Conservation (phyloP, 2,888 invertebrate species). For the Latrodectus hesperus region DNA sequence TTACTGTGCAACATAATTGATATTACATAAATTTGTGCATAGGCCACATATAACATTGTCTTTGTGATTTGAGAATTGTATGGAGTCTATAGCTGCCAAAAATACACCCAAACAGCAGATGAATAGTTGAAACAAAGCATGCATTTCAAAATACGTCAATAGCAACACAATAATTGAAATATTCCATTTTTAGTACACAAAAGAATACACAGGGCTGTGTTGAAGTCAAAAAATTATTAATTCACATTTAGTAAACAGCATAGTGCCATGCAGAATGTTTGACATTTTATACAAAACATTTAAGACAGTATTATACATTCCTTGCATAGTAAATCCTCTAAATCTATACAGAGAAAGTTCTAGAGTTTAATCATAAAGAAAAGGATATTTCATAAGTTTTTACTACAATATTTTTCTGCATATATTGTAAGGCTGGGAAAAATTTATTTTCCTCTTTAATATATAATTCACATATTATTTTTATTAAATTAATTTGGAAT, state of each 20-base stretch:
- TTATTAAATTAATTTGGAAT: too few relatives aligned
- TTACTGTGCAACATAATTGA: constrained; percentile 62
- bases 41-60: constrained; percentile 67
- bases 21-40: constrained; percentile 66
- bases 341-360: too few relatives aligned
- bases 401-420: too few relatives aligned
- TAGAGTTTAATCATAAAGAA: too few relatives aligned
- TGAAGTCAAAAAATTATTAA: not conserved
- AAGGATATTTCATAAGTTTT: too few relatives aligned
- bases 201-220: constrained; percentile 57
- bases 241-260: too few relatives aligned
- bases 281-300: constrained; percentile 24
- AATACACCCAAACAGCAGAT: constrained; percentile 63
- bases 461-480: too few relatives aligned
- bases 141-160: constrained; percentile 53
- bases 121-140: constrained; percentile 65
- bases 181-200: constrained; percentile 24
- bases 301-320: not conserved
- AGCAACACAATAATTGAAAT: constrained; percentile 52
- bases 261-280: too few relatives aligned
- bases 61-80: constrained; percentile 62
- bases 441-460: too few relatives aligned
- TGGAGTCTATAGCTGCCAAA: constrained; percentile 65
- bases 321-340: too few relatives aligned
- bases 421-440: too few relatives aligned